phyloP scores from a whole-genome alignment of 2,888 invertebrate genomes.

The Cremastinae sp. region DNA sequence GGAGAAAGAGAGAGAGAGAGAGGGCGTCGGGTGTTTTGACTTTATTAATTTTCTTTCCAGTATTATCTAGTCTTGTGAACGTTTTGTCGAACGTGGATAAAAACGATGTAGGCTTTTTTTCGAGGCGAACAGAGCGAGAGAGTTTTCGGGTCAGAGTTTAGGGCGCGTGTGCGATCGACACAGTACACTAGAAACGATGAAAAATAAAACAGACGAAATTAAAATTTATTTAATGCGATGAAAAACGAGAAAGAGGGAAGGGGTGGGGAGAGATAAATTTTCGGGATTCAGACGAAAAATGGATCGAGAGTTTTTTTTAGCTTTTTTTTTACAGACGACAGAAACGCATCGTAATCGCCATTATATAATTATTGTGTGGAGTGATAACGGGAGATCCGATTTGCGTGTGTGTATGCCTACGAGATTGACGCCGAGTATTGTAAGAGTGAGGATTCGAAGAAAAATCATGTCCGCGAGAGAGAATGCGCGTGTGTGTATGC shows the following conservation, averaged over 20 bases:
- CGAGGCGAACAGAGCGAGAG: slow-evolving; percentile 41
- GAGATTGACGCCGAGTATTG: slow-evolving; percentile 38
- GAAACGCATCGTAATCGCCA: slow-evolving; percentile 60
- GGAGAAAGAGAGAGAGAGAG: slow-evolving; percentile 58
- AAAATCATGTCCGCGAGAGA: slow-evolving; percentile 45
- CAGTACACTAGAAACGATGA: slow-evolving; percentile 24
- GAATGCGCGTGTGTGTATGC: slow-evolving; percentile 9
- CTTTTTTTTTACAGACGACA: slow-evolving; percentile 56
- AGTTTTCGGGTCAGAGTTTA: slow-evolving; percentile 27
- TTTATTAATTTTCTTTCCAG: slow-evolving; percentile 79
- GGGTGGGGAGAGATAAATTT: slow-evolving; percentile 19
- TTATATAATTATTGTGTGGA: slow-evolving; percentile 58
- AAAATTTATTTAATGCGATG: too few species aligned
- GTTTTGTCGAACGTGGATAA: slow-evolving; percentile 64
- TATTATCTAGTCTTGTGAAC: slow-evolving; percentile 79
- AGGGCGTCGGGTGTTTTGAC: slow-evolving; percentile 72
- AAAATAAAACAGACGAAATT: slow-evolving; percentile 22
- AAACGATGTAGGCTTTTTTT: slow-evolving; percentile 58
- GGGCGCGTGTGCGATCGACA: slow-evolving; percentile 50
- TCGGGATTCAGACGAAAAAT: slow-evolving; percentile 23
- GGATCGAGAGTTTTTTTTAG: slow-evolving; percentile 52
- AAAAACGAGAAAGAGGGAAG: slow-evolving; percentile 17
- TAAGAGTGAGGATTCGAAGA: slow-evolving; percentile 15
- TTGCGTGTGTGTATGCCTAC: slow-evolving; percentile 51
- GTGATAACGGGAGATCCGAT: slow-evolving; percentile 40